Conservation (phyloP, 2,113 vertebrate species). For the Alexandromys fortis region DNA sequence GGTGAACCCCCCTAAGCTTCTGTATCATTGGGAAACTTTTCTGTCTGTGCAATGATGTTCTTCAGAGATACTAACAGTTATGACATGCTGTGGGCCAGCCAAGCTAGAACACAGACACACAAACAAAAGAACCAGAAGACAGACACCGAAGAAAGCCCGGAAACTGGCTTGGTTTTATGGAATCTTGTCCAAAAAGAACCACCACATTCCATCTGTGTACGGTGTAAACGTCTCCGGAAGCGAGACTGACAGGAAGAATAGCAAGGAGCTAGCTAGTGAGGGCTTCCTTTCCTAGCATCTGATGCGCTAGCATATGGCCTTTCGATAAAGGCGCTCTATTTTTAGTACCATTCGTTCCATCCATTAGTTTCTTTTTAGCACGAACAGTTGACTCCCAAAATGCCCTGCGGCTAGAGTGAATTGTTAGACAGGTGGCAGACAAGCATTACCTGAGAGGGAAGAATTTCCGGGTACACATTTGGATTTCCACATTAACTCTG, state of each 20-base stretch:
- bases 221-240: conserved; percentile 75
- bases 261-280: conserved; percentile 76
- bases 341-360: conserved; percentile 75
- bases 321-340: conserved; percentile 72
- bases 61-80: conserved; percentile 26
- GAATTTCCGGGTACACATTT: neutral
- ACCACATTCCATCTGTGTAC: conserved; percentile 72
- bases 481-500: neutral
- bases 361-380: conserved; percentile 75
- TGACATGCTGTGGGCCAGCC: neutral
- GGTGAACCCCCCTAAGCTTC: conserved; percentile 49
- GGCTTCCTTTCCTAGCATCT: conserved; percentile 70
- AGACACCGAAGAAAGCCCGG: neutral
- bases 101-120: neutral
- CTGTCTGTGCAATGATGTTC: conserved; percentile 48
- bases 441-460: conserved; percentile 50
- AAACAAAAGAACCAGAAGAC: neutral
- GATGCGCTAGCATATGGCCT: conserved; percentile 79
- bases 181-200: conserved; percentile 74
- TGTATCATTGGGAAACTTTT: conserved; percentile 33
- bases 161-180: conserved; percentile 70
- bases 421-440: conserved; percentile 76
- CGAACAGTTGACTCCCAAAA: conserved; percentile 67
- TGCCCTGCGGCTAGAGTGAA: conserved; percentile 55
- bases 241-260: conserved; percentile 73